Evolutionary conservation across 2,888 invertebrate genomes (phyloP), one percentile per base, ranked within the genome.

Genomic region (Drosophila kambysellisi): DNA sequence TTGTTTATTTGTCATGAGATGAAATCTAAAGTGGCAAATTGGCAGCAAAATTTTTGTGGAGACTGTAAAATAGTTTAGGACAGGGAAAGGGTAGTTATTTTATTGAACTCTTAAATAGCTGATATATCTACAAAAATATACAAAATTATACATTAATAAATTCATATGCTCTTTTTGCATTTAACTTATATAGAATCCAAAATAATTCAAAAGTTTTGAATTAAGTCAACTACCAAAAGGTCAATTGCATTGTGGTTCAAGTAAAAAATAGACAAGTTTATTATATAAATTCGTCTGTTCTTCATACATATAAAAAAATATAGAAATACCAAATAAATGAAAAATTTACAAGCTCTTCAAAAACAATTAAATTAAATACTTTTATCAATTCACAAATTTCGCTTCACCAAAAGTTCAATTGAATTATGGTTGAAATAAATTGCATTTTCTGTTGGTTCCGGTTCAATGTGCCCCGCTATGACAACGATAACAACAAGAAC

Each of bases 361-460:
- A 48, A 51, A n/a, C 20, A 63, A 29, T 11, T n/a, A n/a, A 37
- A n/a, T 41, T 52, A 59, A 62, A 48, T 59, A 32, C 37, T 46
- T 62, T 25, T 33, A 39, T 9, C 17, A 39, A 60, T 54, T 33
- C 7, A 11, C 30, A 48, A 63, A 56, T 48, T 43, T 50, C 11
- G n/a, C 51, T 17, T 50, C 32, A 41, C 5, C 46, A 43, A 53
- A 35, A 63, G 30, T 57, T 48, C 32, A 12, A 79, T 82, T 76
- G 50, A 66, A 75, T 77, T 77, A 73, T 63, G 48, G 30, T 66
- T 60, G 60, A 67, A 77, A 70, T 70, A 81, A 75, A 83, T 75
- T 73, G 63, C 61, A 75, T 86, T 78, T 71, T 62, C 54, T 75
- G 50, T 61, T 74, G 70, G 64, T 81, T 83, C 75, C 83, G 75